Evolutionary conservation across 2,113 vertebrate genomes (phyloP), one percentile per base, ranked within the genome.

Genomic region (Oreochromis aureus): DNA sequence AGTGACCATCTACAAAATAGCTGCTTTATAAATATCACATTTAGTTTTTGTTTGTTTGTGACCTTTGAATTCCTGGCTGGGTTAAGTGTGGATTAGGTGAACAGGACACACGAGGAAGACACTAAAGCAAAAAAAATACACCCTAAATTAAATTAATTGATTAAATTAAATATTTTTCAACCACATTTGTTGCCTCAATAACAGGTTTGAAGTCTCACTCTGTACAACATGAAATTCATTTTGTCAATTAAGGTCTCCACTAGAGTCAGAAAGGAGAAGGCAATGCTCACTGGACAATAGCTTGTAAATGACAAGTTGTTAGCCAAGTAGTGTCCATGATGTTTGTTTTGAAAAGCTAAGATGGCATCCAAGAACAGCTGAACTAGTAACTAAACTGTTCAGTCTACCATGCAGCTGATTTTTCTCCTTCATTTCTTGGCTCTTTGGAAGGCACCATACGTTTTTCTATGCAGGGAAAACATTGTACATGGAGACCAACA

Each of bases 1-100:
- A 71, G 66, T 0, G 66, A 0, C 1, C 0, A 44, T 22, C 36
- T 41, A 5, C 7, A 44, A 12, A 71, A 71, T 1, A 44, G 36
- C 12, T 44, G n/a, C 66, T 69, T 41, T 24, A 71, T 44, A 71
- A 44, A 71, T 44, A 24, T 44, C 36, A 16, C 11, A 41, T 24
- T 71, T 0, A 5, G 19, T 41, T 69, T 39, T 39, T 15, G 6
- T 16, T 44, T 71, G 34, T 71, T 44, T 22, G 41, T 41, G n/a
- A 41, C n/a, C 36, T 69, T 69, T 71, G 36, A 39, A 24, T 71
- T 71, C 36, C 66, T 44, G 66, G 34, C 5, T 71, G 18, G 61
- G 34, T 22, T 71, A 71, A 44, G n/a, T 44, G 66, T 24, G 36
- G 63, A 69, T 41, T 9, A 44, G n/a, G 15, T 71, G n/a, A 71